These are phyloP conservation scores for Rostratula benghalensis DNA, from an alignment of 2,113 vertebrate species.

Conservation along the genomic window DNA sequence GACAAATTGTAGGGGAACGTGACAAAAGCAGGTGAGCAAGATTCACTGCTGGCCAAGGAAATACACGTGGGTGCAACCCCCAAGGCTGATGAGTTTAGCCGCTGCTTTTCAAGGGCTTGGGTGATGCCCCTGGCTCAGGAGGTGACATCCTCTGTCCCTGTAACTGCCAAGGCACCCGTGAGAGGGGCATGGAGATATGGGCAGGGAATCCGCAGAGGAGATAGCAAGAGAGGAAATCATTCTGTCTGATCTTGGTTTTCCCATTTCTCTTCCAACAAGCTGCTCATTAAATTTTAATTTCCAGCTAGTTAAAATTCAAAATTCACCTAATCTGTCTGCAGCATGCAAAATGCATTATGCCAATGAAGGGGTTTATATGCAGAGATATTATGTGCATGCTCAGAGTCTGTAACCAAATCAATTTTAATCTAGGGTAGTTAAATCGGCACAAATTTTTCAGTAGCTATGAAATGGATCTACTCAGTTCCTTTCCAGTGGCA, in stretches of 20 bases:
- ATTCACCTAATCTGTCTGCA: slow-evolving; percentile 35
- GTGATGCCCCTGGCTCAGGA: not conserved
- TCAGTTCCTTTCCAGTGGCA: not conserved
- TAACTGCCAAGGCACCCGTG: not conserved
- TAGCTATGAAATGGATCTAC: not conserved
- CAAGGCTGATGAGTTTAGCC: not conserved
- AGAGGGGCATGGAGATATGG: accelerated
- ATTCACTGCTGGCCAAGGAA: not conserved
- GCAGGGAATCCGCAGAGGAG: not conserved
- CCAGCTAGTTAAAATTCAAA: slow-evolving; percentile 52
- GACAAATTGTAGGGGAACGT: not conserved
- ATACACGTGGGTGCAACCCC: not conserved
- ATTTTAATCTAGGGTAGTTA: slow-evolving; percentile 19
- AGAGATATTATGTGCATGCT: not conserved
- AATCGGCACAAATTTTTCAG: not conserved
- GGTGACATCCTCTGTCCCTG: not conserved
- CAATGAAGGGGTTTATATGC: slow-evolving; percentile 31
- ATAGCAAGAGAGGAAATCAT: not conserved
- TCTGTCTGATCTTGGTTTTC: not conserved
- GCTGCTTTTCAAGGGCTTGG: not conserved
- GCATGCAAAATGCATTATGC: slow-evolving; percentile 39
- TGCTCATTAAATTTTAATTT: slow-evolving; percentile 53
- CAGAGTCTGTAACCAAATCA: slow-evolving; percentile 22
- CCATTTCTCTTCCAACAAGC: slow-evolving; percentile 8
- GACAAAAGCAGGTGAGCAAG: not conserved